Base-by-base conservation (phyloP, 2,113 vertebrate genomes). In the Tamias sibiricus region DNA sequence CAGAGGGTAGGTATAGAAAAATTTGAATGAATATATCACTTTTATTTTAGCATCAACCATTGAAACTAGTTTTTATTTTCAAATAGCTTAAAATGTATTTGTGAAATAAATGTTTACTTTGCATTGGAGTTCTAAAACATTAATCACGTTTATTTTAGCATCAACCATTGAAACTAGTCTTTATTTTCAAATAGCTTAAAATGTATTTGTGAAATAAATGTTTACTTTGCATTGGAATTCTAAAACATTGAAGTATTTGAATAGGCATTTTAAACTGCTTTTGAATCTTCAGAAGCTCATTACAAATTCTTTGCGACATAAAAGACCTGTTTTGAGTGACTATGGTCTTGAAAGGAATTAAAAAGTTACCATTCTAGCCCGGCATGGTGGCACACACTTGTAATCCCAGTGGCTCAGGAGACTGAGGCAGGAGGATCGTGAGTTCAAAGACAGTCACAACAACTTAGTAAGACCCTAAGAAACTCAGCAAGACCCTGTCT, bases 111-210 rank as follows among this genome's bases (percentile, higher is more conserved):
- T 71, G 22, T 94, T 96, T 92, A 49, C 30, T 81, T 90, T 86
- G 19, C 5, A 0, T 35, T 81, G 26, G 52, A 37, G 4, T 87
- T 91, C 76, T 96, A 12, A 93, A 79, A 49, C 47, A 49, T 49
- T 13, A 49, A n/a, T n/a, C n/a, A n/a, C n/a, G n/a, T n/a, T n/a
- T n/a, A n/a, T n/a, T n/a, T n/a, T n/a, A n/a, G n/a, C n/a, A n/a
- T n/a, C n/a, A n/a, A n/a, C 72, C 8, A 85, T 74, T 88, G 44
- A 83, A 47, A 79, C 52, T 42, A 59, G 44, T 42, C 12, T 8
- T 44, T 91, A 40, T 84, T 81, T 95, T 89, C 47, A 83, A 90
- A 52, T 16, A 74, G 71, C 49, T 92, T 86, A 75, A 92, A 90
- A 59, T 37, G 1, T 59, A 79, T 74, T 83, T 79, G 32, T 77